phyloP scores from a whole-genome alignment of 2,113 vertebrate species.

The Sylvia atricapilla region DNA sequence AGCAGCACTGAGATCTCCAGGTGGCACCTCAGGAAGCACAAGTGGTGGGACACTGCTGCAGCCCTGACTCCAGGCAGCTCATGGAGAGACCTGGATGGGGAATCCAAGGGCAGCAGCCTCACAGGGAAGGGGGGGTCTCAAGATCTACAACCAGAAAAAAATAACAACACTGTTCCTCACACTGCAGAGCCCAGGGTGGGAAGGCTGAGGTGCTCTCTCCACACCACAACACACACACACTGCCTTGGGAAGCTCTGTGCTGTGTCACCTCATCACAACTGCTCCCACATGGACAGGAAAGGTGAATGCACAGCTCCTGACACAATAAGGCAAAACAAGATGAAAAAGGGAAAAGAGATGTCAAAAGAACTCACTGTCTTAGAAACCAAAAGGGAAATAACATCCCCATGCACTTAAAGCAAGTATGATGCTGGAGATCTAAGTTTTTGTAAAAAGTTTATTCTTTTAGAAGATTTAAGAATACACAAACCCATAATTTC shows the following conservation, averaged over 20 bases:
- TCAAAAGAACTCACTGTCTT: background rate
- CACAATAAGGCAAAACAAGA: background rate
- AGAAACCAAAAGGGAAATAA: background rate
- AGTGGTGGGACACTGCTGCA: background rate
- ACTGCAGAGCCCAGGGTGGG: background rate
- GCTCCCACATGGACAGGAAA: background rate
- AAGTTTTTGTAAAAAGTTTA: background rate
- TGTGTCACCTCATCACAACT: fast-evolving
- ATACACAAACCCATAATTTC: background rate
- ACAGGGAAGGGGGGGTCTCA: background rate
- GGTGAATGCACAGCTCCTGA: background rate
- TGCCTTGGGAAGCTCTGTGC: background rate
- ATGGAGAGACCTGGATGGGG: fast-evolving
- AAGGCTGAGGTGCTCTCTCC: background rate
- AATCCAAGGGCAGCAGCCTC: background rate
- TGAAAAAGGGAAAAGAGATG: background rate
- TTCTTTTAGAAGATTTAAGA: background rate
- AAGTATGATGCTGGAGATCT: background rate
- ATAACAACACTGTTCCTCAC: fast-evolving
- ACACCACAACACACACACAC: background rate
- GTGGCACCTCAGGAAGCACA: background rate
- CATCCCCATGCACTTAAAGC: background rate
- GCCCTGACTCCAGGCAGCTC: fast-evolving
- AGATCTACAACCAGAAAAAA: background rate
- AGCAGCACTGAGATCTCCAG: background rate